These are phyloP conservation scores for Aeoliscus strigatus DNA, from an alignment of 2,797 vertebrate species.

Conservation along the genomic window DNA sequence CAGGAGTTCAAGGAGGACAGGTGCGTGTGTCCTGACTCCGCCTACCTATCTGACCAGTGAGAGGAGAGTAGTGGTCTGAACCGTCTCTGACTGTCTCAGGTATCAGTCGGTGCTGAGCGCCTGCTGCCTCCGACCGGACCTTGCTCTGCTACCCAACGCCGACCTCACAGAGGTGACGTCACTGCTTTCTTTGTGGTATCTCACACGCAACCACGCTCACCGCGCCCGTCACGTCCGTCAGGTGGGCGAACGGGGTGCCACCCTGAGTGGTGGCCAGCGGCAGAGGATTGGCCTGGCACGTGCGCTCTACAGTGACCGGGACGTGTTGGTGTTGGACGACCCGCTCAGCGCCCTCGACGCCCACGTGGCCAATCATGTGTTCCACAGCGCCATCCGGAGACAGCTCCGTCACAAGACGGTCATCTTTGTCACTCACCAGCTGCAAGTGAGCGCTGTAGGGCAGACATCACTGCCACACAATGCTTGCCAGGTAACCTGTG, in stretches of 20 bases:
- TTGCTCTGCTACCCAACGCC: background rate
- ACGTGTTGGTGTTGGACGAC: conserved; percentile 88
- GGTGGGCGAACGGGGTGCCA: conserved; percentile 74
- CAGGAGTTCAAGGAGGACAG: conserved; percentile 88
- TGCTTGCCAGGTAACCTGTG: background rate
- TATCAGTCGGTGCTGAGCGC: background rate
- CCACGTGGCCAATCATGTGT: conserved; percentile 67
- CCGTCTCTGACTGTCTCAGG: background rate
- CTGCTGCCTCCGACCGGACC: background rate
- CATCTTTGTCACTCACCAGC: conserved; percentile 89
- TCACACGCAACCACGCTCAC: too few relatives aligned
- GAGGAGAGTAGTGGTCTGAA: too few relatives aligned
- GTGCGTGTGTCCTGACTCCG: conserved; percentile 39
- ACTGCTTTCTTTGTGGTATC: too few relatives aligned
- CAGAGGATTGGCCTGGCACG: conserved; percentile 90
- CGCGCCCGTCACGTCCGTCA: too few relatives aligned
- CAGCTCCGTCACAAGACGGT: conserved; percentile 85
- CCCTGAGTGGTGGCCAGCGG: conserved; percentile 88
- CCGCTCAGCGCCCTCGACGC: conserved; percentile 90
- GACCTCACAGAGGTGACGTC: background rate
- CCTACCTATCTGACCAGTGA: too few relatives aligned
- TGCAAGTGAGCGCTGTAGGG: conserved; percentile 77
- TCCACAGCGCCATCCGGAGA: conserved; percentile 62
- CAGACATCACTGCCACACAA: too few relatives aligned
- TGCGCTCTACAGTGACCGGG: conserved; percentile 86